A percentile compares a stretch with the other conserved stretches of the same genome.
phyloP scores from a whole-genome alignment of 2,113 vertebrate genomes.

The Nothocercus nigrocapillus region DNA sequence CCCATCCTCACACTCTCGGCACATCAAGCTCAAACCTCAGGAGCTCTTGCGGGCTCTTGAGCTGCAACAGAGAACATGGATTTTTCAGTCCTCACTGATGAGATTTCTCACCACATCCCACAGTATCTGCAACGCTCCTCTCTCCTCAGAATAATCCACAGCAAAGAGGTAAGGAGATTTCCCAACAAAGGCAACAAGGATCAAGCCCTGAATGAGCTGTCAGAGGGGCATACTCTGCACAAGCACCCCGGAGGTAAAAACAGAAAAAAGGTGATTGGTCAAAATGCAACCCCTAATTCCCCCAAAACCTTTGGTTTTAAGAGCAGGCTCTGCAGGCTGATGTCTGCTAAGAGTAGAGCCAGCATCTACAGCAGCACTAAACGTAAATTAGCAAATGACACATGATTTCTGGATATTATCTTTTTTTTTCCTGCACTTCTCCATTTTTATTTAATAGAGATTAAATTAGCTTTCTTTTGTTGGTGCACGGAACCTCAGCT shows the following conservation, averaged over 20 bases:
- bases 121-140: neutral
- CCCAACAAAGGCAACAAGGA: fast-evolving
- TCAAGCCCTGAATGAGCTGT: fast-evolving
- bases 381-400: neutral
- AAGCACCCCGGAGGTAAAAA: neutral
- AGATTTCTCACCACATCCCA: neutral
- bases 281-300: neutral
- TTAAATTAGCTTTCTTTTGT: neutral
- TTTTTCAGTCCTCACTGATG: neutral
- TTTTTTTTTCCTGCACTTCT: neutral
- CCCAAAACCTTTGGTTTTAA: neutral
- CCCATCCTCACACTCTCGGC: neutral
- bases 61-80: neutral
- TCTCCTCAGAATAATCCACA: neutral
- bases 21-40: neutral
- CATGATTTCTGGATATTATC: neutral
- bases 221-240: neutral
- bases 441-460: neutral
- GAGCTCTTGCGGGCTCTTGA: neutral
- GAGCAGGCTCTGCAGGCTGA: neutral
- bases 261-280: fast-evolving
- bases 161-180: neutral
- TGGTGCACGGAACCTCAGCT: neutral
- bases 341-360: neutral
- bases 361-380: neutral